Evolutionary conservation across 2,888 invertebrate species (phyloP).

Genomic region (Calameuta idolon): DNA sequence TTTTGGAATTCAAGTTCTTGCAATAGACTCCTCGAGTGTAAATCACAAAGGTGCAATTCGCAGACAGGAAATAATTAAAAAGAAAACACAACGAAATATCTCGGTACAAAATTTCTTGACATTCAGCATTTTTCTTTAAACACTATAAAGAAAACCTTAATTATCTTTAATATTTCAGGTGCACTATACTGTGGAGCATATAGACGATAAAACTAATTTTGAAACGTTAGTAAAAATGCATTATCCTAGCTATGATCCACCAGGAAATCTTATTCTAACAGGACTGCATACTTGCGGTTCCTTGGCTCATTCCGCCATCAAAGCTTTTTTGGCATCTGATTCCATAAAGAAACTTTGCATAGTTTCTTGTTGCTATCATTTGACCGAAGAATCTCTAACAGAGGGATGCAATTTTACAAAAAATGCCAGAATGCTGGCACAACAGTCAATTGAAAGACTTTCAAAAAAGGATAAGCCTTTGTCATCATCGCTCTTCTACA

Average conservation of each 20-base stretch:
- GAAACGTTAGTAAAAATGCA: slow-evolving; percentile 39
- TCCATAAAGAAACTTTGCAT: slow-evolving; percentile 76
- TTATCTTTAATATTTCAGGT: slow-evolving; percentile 53
- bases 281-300: slow-evolving; percentile 94
- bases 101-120: neutral
- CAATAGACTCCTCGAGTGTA: slow-evolving; percentile 79
- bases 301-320: slow-evolving; percentile 79
- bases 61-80: slow-evolving; percentile 53
- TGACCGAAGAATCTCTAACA: slow-evolving; percentile 72
- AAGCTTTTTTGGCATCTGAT: slow-evolving; percentile 73
- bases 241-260: slow-evolving; percentile 42
- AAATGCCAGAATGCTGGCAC: slow-evolving; percentile 87
- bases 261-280: slow-evolving; percentile 62
- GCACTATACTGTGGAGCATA: slow-evolving; percentile 47
- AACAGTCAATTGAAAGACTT: slow-evolving; percentile 84
- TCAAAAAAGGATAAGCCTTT: slow-evolving; percentile 71
- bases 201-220: slow-evolving; percentile 55
- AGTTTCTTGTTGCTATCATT: slow-evolving; percentile 93
- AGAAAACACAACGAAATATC: slow-evolving; percentile 23
- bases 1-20: slow-evolving; percentile 80
- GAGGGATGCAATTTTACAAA: slow-evolving; percentile 49
- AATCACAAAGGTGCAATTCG: slow-evolving; percentile 78
- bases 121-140: neutral
- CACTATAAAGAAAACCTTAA: slow-evolving; percentile 8
- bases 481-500: slow-evolving; percentile 77